phyloP scores from a whole-genome alignment of 2,888 invertebrate genomes.

The Parascotia fuliginaria region DNA sequence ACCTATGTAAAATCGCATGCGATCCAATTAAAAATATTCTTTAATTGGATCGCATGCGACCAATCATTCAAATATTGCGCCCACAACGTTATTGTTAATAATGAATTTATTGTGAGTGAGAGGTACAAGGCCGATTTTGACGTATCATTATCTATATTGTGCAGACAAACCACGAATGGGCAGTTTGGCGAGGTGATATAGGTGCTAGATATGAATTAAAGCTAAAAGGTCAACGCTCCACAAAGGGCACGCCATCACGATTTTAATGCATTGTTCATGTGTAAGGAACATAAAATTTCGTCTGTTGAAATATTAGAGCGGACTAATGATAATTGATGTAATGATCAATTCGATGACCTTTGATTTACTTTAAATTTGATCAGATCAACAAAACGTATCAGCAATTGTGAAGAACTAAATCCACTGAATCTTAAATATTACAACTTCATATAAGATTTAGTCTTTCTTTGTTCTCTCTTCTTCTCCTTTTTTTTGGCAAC shows the following conservation, averaged over 20 bases:
- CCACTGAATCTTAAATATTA: no score
- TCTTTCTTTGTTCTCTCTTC: no score
- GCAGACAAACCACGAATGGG: constrained; percentile 57
- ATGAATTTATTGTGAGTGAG: constrained; percentile 67
- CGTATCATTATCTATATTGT: constrained; percentile 64
- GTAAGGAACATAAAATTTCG: constrained; percentile 28
- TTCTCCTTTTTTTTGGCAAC: no score
- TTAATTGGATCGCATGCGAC: constrained; percentile 47
- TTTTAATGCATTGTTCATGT: constrained; percentile 52
- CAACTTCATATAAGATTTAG: no score
- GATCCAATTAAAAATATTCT: background rate
- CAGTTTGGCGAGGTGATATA: constrained; percentile 66
- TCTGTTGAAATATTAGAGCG: constrained; percentile 32
- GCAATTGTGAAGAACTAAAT: no score
- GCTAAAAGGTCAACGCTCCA: constrained; percentile 60
- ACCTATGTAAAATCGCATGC: background rate
- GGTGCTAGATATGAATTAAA: constrained; percentile 60
- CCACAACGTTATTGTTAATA: constrained; percentile 59
- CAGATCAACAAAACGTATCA: background rate
- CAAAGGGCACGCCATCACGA: constrained; percentile 68
- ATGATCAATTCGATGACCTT: constrained; percentile 23
- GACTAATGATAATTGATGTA: constrained; percentile 22
- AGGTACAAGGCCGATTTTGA: constrained; percentile 66
- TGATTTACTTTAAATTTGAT: constrained; percentile 5
- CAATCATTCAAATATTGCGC: constrained; percentile 47